A percentile compares a stretch with the other conserved stretches of the same genome.
Evolutionary conservation across 2,113 vertebrate species (phyloP).

Genomic region (Glareola pratincola): DNA sequence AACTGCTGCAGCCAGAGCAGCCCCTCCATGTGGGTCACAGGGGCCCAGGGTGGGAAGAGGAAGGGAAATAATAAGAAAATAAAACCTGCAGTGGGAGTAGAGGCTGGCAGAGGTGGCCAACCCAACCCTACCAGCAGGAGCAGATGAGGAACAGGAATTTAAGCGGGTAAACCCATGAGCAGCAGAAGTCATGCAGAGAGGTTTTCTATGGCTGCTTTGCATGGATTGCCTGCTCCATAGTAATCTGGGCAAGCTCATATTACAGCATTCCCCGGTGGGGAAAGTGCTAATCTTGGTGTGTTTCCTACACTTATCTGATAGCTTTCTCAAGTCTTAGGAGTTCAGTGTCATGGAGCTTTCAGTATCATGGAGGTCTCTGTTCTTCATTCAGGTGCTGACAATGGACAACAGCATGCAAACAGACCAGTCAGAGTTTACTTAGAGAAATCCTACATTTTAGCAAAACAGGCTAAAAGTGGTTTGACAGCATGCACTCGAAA

Average conservation of each 20-base stretch:
- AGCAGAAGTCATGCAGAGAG: background rate
- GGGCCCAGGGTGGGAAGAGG: accelerated
- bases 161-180: background rate
- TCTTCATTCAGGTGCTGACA: background rate
- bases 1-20: background rate
- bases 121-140: background rate
- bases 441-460: background rate
- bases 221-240: background rate
- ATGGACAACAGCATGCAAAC: background rate
- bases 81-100: background rate
- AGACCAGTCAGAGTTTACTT: background rate
- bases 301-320: background rate
- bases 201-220: background rate
- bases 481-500: background rate
- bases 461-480: background rate
- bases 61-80: background rate
- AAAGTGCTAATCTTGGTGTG: background rate
- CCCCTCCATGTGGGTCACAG: background rate
- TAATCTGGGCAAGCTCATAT: background rate
- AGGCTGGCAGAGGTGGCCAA: background rate
- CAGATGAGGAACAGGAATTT: background rate
- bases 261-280: background rate
- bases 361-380: background rate
- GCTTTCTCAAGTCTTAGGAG: background rate
- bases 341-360: background rate